Evolutionary conservation across 2,797 vertebrate species (phyloP), one percentile per base, ranked within the genome.

Genomic region (Allobates femoralis): DNA sequence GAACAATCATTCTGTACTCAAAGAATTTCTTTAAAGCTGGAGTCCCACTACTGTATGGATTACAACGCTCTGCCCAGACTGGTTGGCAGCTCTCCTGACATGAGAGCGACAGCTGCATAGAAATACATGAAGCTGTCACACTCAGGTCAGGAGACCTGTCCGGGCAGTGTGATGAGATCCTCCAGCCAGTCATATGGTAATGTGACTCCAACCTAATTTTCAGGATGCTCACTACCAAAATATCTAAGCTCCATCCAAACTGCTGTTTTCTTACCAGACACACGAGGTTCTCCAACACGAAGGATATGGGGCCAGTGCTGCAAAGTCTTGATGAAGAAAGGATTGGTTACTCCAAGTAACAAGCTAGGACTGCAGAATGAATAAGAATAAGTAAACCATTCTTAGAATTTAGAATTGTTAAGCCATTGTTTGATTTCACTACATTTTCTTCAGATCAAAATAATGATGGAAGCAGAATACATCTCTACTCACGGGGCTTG

Each of bases 291-390:
- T 41, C 97, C 97, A 0, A 99, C 91, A 1, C 97, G 94, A 23
- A 99, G 89, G 30, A 99, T 91, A 76, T 99, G 97, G 0, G 98
- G 97, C 98, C 98, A 99, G 89, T 94, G 96, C 94, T 99, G 97
- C 84, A 99, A 97, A 0, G 96, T 98, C 94, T 99, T 99, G 89
- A 98, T 97, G 85, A 99, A 99, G 92, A 99, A 99, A 53, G 98
- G 98, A 89, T 99, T 99, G 73, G 98, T 99, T 89, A 99, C 97
- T 0, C 98, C 98, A 75, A 99, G 94, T 21, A 98, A 90, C n/a
- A 99, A 96, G 79, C 92, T 97, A 0, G 97, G 98, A 81, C 98
- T 99, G 89, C 19, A 73, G 55, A 60, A 86, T 18, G 46, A 80
- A 50, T 30, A 32, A 37, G 23, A 46, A 46, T 19, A 0, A n/a